phyloP scores from a whole-genome alignment of 1,140 invertebrate species.

The Stegodyphus dumicola region DNA sequence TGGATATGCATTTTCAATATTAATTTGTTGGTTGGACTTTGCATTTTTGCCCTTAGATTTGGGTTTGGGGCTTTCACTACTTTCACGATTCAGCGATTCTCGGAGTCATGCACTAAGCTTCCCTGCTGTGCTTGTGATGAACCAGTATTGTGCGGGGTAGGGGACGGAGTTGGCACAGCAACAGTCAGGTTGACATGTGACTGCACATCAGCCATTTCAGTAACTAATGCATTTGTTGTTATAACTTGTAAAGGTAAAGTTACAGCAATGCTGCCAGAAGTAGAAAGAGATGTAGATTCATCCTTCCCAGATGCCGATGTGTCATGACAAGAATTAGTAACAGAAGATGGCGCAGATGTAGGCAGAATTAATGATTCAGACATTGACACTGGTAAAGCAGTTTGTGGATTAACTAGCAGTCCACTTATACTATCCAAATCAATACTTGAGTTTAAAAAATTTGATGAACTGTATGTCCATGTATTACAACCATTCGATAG shows the following conservation, averaged over 20 bases:
- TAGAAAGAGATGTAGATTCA: conserved; percentile 28
- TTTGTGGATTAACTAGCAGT: conserved; percentile 69
- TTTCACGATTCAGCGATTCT: conserved; percentile 63
- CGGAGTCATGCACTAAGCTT: conserved; percentile 21
- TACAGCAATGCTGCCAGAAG: conserved; percentile 34
- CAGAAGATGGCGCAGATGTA: conserved; percentile 2
- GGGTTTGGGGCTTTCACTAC: conserved; percentile 70
- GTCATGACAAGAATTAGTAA: background rate
- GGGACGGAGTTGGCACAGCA: conserved; percentile 63
- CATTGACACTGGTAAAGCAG: conserved; percentile 66
- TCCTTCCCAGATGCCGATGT: background rate
- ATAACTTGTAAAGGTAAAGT: conserved; percentile 48
- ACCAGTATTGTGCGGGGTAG: conserved; percentile 63
- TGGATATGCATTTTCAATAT: conserved; percentile 81
- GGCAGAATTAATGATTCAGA: background rate
- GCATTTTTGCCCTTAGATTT: conserved; percentile 68
- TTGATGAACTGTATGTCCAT: conserved; percentile 31
- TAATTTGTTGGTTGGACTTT: conserved; percentile 63
- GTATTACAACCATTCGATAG: conserved; percentile 1
- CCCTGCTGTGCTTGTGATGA: conserved; percentile 53
- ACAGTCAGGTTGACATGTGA: conserved; percentile 43
- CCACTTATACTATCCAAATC: conserved; percentile 62
- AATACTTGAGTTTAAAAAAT: conserved; percentile 23
- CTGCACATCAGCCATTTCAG: conserved; percentile 40
- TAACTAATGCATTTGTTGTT: conserved; percentile 10